A percentile compares a stretch with the other conserved stretches of the same genome.
phyloP scores from a whole-genome alignment of 1,140 invertebrate genomes.

The Atopsyche davidsoni region DNA sequence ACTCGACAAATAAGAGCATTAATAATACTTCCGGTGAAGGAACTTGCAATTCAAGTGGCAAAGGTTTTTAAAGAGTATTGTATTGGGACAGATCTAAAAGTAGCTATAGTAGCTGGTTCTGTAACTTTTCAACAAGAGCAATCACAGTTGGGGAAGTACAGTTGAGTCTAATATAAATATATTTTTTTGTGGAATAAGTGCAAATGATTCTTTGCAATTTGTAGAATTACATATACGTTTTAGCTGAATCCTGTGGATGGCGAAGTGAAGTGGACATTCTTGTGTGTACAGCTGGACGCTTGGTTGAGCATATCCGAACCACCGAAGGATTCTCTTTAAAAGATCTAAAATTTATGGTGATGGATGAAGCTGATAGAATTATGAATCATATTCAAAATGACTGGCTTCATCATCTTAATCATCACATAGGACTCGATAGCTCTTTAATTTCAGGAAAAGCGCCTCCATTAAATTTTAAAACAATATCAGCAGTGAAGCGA shows the following conservation, averaged over 20 bases:
- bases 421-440: slow-evolving; percentile 49
- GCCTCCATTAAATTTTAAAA: slow-evolving; percentile 42
- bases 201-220: slow-evolving; percentile 4
- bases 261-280: slow-evolving; percentile 76
- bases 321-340: slow-evolving; percentile 82
- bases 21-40: slow-evolving; percentile 85
- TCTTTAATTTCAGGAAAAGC: slow-evolving; percentile 38
- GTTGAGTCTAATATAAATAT: slow-evolving; percentile 50
- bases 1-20: slow-evolving; percentile 69
- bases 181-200: neutral
- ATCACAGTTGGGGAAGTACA: slow-evolving; percentile 61
- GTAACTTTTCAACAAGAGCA: slow-evolving; percentile 71
- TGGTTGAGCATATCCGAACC: slow-evolving; percentile 86
- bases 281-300: slow-evolving; percentile 85
- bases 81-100: slow-evolving; percentile 63
- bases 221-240: slow-evolving; percentile 14
- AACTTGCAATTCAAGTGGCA: slow-evolving; percentile 84
- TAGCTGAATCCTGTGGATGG: slow-evolving; percentile 45
- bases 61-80: slow-evolving; percentile 75
- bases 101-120: slow-evolving; percentile 68
- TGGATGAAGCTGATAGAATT: slow-evolving; percentile 94
- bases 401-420: slow-evolving; percentile 72
- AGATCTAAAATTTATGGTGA: slow-evolving; percentile 76
- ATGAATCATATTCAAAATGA: slow-evolving; percentile 86
- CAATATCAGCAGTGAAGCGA: slow-evolving; percentile 41